These are phyloP conservation scores for Enteromius afrohamiltoni DNA, from an alignment of 2,797 vertebrate species.

Conservation along the genomic window DNA sequence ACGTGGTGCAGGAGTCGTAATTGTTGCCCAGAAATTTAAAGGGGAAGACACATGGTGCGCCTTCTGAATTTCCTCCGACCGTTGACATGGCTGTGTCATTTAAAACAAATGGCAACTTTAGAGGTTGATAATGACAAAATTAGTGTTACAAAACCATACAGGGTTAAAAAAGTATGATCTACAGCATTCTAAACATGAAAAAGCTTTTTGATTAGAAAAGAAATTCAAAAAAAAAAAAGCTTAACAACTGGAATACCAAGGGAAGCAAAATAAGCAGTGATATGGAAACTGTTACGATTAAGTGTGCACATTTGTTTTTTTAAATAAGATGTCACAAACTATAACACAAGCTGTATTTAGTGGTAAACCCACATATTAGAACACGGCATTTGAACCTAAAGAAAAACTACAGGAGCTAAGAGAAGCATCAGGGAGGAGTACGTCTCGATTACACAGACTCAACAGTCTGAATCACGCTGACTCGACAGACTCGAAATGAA, in stretches of 20 bases:
- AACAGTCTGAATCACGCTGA: conserved; percentile 10
- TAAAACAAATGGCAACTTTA: background rate
- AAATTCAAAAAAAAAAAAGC: background rate
- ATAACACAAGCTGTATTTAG: conserved; percentile 37
- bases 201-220: no score
- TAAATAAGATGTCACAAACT: conserved; percentile 20
- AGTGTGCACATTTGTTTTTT: conserved; percentile 2
- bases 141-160: background rate
- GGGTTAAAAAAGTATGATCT: background rate
- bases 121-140: background rate
- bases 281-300: background rate
- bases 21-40: conserved; percentile 92
- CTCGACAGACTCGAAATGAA: conserved; percentile 25
- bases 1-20: conserved; percentile 87
- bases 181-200: background rate
- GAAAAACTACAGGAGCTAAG: conserved; percentile 11
- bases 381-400: conserved; percentile 25
- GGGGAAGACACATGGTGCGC: conserved; percentile 91
- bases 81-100: conserved; percentile 90
- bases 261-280: background rate
- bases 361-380: conserved; percentile 25
- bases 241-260: background rate
- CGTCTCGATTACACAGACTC: conserved; percentile 2
- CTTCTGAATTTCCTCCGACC: conserved; percentile 92
- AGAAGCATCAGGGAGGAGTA: conserved; percentile 15